These are phyloP conservation scores for Bilobella aurantiaca DNA, from an alignment of 1,140 invertebrate genomes.

Conservation along the genomic window DNA sequence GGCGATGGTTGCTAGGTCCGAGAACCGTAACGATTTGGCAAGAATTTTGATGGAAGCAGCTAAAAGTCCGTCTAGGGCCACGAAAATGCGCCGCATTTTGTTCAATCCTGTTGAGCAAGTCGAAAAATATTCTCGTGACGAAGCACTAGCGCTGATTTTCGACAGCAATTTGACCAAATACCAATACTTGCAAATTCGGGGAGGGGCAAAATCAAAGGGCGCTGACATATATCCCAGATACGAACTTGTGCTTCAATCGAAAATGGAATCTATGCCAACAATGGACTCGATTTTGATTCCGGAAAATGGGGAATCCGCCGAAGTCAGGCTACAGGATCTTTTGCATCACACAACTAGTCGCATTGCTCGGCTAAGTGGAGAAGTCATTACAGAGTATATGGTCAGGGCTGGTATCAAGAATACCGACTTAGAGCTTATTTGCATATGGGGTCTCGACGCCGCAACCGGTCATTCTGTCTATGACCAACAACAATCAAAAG, in stretches of 20 bases:
- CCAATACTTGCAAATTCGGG: background rate
- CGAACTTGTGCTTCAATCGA: background rate
- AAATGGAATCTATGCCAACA: too few relatives aligned
- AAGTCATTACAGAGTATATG: too few relatives aligned
- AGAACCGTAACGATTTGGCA: background rate
- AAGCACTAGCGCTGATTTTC: background rate
- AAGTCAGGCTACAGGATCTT: too few relatives aligned
- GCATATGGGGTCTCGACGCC: too few relatives aligned
- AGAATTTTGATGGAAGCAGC: background rate
- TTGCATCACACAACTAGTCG: too few relatives aligned
- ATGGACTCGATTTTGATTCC: too few relatives aligned
- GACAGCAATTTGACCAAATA: background rate
- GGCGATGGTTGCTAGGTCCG: background rate
- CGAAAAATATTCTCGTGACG: background rate
- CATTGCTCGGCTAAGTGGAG: too few relatives aligned
- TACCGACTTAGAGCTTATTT: too few relatives aligned
- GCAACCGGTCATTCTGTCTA: too few relatives aligned
- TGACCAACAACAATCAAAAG: too few relatives aligned
- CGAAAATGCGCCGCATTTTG: background rate
- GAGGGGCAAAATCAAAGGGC: constrained; percentile 1
- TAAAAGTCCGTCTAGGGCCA: background rate
- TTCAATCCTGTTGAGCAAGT: background rate
- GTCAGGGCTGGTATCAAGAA: too few relatives aligned
- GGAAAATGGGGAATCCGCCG: too few relatives aligned
- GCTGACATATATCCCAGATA: constrained; percentile 13